Conservation (phyloP, 2,888 invertebrate genomes). For the Saturnia japonica region DNA sequence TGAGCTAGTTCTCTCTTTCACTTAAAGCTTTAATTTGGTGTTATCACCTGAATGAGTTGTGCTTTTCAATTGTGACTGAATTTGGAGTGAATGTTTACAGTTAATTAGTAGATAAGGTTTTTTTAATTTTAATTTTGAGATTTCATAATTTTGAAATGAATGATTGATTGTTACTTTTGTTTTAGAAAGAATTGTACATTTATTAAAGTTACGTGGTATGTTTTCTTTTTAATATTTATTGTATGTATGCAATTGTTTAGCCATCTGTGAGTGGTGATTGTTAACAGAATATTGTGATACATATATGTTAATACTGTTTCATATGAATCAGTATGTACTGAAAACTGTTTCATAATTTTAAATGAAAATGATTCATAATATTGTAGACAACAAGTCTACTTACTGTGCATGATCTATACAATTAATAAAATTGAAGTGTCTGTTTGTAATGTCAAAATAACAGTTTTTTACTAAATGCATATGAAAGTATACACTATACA, state of each 20-base stretch:
- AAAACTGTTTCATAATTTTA: background rate
- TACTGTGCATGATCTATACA: no score
- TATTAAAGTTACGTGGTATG: conserved; percentile 38
- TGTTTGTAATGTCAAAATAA: no score
- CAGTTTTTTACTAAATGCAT: no score
- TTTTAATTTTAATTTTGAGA: conserved; percentile 62
- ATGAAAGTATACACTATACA: no score
- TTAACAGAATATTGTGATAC: conserved; percentile 9
- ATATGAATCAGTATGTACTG: background rate
- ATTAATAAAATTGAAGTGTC: no score
- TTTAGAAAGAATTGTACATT: conserved; percentile 73
- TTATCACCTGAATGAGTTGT: conserved; percentile 41
- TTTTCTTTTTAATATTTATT: conserved; percentile 17
- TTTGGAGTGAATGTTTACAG: conserved; percentile 49
- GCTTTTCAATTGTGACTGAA: conserved; percentile 38
- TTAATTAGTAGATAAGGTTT: conserved; percentile 60
- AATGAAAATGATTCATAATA: background rate
- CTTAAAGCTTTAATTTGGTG: conserved; percentile 73
- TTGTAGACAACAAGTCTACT: background rate
- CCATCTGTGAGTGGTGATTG: conserved; percentile 5
- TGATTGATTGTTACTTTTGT: conserved; percentile 67
- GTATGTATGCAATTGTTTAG: conserved; percentile 5
- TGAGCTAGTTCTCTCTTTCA: conserved; percentile 56
- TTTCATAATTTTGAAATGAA: conserved; percentile 51
- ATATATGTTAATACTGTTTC: background rate